These are phyloP conservation scores for Adela reaumurella DNA, from an alignment of 2,888 invertebrate genomes.

Conservation along the genomic window DNA sequence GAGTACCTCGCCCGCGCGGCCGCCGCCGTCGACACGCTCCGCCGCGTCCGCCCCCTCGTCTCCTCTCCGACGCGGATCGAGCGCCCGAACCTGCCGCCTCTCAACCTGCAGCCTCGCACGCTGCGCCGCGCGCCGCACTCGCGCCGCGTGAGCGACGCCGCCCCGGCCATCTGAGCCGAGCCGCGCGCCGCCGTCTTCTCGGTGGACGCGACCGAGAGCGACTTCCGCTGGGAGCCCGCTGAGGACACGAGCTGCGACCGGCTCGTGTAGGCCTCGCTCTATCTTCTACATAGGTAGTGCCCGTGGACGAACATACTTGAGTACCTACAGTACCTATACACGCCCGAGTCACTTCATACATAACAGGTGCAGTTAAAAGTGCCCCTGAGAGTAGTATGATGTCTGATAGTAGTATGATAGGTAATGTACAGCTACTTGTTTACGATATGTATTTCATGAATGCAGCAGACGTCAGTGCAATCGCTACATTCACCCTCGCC, in stretches of 20 bases:
- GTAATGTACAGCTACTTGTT: too few species aligned
- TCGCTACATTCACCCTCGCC: too few species aligned
- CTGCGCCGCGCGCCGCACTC: constrained; percentile 48
- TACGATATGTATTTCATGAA: too few species aligned
- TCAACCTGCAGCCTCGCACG: constrained; percentile 62
- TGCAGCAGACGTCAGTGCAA: too few species aligned
- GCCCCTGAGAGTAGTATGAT: too few species aligned
- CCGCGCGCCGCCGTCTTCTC: constrained; percentile 45
- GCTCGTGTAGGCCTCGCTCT: constrained; percentile 27
- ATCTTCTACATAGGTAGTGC: too few species aligned
- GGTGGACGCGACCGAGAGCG: constrained; percentile 38
- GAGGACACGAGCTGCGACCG: constrained; percentile 38
- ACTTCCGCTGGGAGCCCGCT: constrained; percentile 33
- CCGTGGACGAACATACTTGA: too few species aligned
- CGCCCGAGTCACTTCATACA: too few species aligned
- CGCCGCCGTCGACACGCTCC: constrained; percentile 45
- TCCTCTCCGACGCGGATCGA: constrained; percentile 80
- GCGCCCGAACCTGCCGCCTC: constrained; percentile 74
- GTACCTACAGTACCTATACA: too few species aligned
- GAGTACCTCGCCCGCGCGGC: constrained; percentile 44
- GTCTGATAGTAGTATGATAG: too few species aligned
- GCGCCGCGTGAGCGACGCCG: constrained; percentile 46
- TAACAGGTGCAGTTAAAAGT: too few species aligned
- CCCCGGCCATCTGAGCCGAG: constrained; percentile 52
- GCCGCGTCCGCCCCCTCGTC: constrained; percentile 63